These are phyloP conservation scores for Calephelis virginiensis DNA, from an alignment of 1,140 invertebrate species.

Conservation along the genomic window DNA sequence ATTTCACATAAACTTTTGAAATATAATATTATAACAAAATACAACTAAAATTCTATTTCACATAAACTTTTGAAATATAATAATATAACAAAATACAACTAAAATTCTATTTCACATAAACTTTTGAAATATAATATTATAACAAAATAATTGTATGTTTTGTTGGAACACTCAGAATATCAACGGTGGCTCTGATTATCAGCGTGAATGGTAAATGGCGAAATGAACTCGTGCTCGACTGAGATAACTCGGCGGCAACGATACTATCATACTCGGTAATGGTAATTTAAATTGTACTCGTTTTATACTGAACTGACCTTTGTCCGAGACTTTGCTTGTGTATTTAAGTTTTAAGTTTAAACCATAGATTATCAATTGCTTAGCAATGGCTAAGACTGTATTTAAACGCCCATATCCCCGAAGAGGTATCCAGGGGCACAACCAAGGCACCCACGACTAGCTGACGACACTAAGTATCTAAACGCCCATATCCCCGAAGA, in stretches of 20 bases:
- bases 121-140: neutral
- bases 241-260: slow-evolving; percentile 9
- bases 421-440: no score
- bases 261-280: slow-evolving; percentile 7
- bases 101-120: neutral
- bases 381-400: no score
- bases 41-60: no score
- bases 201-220: slow-evolving; percentile 14
- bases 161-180: neutral
- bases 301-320: neutral
- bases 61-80: no score
- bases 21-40: neutral
- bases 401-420: no score
- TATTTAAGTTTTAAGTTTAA: no score
- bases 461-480: no score
- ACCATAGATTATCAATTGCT: no score
- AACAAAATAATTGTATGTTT: slow-evolving; percentile 5
- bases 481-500: no score
- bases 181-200: slow-evolving; percentile 9
- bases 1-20: neutral
- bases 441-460: no score
- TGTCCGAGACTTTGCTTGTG: no score
- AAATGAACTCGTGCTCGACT: slow-evolving; percentile 8
- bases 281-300: slow-evolving; percentile 9
- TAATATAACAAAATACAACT: no score